phyloP scores from a whole-genome alignment of 2,113 vertebrate genomes.

The Microtus pennsylvanicus region DNA sequence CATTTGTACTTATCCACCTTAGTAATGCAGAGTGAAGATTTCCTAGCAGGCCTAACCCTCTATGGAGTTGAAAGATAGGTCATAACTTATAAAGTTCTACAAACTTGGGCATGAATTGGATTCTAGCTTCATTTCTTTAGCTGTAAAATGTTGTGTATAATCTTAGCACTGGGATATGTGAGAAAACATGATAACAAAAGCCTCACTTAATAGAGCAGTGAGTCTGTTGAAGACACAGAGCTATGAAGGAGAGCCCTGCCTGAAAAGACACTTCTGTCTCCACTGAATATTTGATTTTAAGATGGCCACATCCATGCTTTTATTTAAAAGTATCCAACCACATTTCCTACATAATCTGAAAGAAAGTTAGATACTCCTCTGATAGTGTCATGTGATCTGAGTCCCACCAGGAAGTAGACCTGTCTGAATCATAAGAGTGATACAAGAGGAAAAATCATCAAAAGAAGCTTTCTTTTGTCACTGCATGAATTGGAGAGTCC shows the following conservation, averaged over 20 bases:
- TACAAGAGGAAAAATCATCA: neutral
- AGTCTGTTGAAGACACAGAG: neutral
- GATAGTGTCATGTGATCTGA: neutral
- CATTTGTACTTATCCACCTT: slow-evolving; percentile 54
- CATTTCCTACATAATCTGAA: neutral
- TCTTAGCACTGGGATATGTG: neutral
- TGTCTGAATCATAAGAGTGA: neutral
- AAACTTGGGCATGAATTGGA: neutral
- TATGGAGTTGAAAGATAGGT: neutral
- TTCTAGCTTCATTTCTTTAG: neutral
- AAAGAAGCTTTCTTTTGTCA: neutral
- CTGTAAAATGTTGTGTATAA: neutral
- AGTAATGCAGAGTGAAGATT: slow-evolving; percentile 21
- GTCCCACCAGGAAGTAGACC: no score
- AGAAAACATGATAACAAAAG: neutral
- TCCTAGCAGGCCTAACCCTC: neutral
- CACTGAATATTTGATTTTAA: neutral
- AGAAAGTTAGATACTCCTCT: neutral
- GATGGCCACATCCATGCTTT: neutral
- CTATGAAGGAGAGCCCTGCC: neutral
- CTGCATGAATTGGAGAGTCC: neutral
- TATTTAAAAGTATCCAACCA: neutral
- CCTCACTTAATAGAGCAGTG: neutral
- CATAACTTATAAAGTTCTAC: neutral
- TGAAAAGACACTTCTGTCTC: neutral